Evolutionary conservation across 2,888 invertebrate genomes (phyloP).

Genomic region (Pterostichus niger): DNA sequence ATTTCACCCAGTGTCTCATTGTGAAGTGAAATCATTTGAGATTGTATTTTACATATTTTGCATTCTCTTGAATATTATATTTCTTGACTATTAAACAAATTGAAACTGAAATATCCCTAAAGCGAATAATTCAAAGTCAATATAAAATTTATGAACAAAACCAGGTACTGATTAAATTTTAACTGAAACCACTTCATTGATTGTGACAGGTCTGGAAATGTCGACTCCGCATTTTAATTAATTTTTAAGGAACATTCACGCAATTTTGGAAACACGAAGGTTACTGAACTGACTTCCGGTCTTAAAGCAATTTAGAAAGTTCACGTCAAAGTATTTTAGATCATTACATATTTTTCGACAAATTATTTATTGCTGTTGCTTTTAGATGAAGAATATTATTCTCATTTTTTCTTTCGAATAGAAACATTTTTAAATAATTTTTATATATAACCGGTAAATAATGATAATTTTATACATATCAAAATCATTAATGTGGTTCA

Average conservation of each 20-base stretch:
- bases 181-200: not conserved
- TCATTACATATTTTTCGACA: not conserved
- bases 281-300: no score
- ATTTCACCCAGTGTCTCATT: no score
- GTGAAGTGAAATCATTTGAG: not conserved
- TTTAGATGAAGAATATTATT: no score
- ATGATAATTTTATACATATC: no score
- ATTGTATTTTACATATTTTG: not conserved
- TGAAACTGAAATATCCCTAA: conserved; percentile 2
- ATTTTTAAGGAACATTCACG: conserved; percentile 5
- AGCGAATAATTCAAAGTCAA: conserved; percentile 20
- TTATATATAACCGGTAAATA: no score
- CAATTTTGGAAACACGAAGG: not conserved
- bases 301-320: no score
- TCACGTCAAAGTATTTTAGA: no score
- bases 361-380: no score
- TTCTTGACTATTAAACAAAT: conserved; percentile 2
- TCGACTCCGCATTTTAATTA: conserved; percentile 15
- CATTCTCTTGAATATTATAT: not conserved
- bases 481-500: no score
- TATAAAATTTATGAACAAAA: conserved; percentile 30
- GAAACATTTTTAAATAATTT: no score
- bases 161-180: conserved; percentile 6
- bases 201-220: conserved; percentile 2
- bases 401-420: no score